A percentile compares a stretch with the other conserved stretches of the same genome.
Conservation (phyloP, 2,888 invertebrate species). For the Dryococelus australis region DNA sequence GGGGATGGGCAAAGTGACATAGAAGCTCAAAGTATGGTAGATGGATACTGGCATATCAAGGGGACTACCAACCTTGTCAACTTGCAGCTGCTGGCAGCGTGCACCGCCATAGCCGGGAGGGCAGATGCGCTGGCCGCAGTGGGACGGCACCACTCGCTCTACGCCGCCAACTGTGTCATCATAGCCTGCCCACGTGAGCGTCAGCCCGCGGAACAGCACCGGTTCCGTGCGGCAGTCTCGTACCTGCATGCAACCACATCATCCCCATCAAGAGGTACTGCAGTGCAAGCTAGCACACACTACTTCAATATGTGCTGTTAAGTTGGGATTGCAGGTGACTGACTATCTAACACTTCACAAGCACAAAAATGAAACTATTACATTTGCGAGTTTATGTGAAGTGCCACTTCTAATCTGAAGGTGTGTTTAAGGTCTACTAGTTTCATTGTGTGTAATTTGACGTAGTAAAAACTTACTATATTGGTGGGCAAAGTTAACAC, state of each 20-base stretch:
- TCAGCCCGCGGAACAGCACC: slow-evolving; percentile 83
- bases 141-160: slow-evolving; percentile 88
- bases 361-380: no score
- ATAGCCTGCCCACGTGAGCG: slow-evolving; percentile 93
- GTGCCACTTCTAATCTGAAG: no score
- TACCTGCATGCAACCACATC: slow-evolving; percentile 56
- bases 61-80: slow-evolving; percentile 70
- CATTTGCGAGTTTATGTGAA: no score
- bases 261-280: slow-evolving; percentile 18
- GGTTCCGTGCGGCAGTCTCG: slow-evolving; percentile 92
- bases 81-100: slow-evolving; percentile 83
- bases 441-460: no score
- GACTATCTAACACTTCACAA: no score
- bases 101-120: slow-evolving; percentile 86
- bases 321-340: no score
- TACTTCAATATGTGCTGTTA: no score
- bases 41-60: no score
- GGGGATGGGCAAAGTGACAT: not conserved
- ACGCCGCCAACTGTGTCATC: slow-evolving; percentile 89
- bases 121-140: slow-evolving; percentile 89
- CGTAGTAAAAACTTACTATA: no score
- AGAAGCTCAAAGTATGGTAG: not conserved
- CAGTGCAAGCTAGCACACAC: no score
- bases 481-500: no score
- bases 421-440: no score